phyloP scores from a whole-genome alignment of 2,888 invertebrate species.

The Cryptocheilus praepositus region DNA sequence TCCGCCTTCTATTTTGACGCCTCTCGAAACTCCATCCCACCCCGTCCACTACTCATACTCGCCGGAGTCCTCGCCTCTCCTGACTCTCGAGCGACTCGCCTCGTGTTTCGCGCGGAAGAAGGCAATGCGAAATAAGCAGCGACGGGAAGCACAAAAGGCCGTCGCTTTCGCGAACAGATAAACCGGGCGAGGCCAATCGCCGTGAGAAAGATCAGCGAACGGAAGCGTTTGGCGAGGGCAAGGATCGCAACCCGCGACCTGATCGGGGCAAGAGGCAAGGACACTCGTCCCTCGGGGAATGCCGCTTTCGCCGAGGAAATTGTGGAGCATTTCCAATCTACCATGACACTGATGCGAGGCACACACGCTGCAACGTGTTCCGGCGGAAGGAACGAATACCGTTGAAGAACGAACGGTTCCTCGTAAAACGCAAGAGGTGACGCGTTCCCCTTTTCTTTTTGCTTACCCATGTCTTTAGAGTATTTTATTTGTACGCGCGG shows the following conservation, averaged over 20 bases:
- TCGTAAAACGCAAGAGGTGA: too few species aligned
- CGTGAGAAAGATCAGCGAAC: slow-evolving; percentile 10
- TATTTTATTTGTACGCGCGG: too few species aligned
- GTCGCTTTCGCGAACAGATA: slow-evolving; percentile 34
- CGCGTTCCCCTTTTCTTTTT: too few species aligned
- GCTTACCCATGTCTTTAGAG: too few species aligned
- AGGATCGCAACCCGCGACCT: too few species aligned
- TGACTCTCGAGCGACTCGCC: background rate
- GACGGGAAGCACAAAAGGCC: slow-evolving; percentile 24
- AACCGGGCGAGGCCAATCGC: slow-evolving; percentile 49
- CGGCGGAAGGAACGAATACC: too few species aligned
- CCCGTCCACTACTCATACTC: slow-evolving; percentile 3
- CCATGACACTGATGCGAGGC: too few species aligned
- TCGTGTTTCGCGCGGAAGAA: too few species aligned
- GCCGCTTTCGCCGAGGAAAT: too few species aligned
- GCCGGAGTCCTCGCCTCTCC: slow-evolving; percentile 19
- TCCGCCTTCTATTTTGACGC: slow-evolving; percentile 22
- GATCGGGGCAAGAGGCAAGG: background rate
- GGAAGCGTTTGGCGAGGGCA: background rate
- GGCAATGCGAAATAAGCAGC: slow-evolving; percentile 54
- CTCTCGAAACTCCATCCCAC: background rate
- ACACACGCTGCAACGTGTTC: too few species aligned
- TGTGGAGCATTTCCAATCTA: too few species aligned
- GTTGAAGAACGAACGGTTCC: too few species aligned
- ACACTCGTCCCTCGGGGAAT: background rate